Conservation (phyloP, 2,888 invertebrate species). For the Drosophila anomalata region DNA sequence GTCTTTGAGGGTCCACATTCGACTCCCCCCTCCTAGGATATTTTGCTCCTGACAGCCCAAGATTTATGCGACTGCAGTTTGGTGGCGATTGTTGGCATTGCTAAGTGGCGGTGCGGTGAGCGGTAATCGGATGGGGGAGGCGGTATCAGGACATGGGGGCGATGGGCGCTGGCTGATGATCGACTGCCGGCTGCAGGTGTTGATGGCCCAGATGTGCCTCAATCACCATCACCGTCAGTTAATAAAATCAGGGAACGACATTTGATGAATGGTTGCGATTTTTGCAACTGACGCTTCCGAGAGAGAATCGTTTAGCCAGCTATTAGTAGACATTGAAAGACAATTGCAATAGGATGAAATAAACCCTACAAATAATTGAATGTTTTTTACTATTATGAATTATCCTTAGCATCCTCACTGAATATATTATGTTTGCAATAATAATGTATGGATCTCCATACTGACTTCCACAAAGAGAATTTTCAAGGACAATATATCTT, state of each 20-base stretch:
- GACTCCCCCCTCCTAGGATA: slow-evolving; percentile 9
- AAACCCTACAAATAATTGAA: background rate
- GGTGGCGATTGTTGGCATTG: slow-evolving; percentile 21
- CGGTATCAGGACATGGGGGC: background rate
- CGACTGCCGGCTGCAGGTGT: slow-evolving; percentile 63
- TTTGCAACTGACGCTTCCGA: slow-evolving; percentile 58
- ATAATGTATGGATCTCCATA: background rate
- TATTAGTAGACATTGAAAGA: slow-evolving; percentile 49
- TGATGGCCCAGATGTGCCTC: slow-evolving; percentile 76
- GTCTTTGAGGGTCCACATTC: slow-evolving; percentile 35
- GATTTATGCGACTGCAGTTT: slow-evolving; percentile 70
- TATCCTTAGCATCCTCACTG: too few species aligned
- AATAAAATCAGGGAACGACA: slow-evolving; percentile 72
- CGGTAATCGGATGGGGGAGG: background rate
- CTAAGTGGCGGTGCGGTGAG: slow-evolving; percentile 2
- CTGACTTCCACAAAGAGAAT: background rate
- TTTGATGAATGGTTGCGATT: slow-evolving; percentile 72
- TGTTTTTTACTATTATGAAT: too few species aligned
- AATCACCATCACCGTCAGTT: slow-evolving; percentile 78
- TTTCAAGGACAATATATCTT: background rate
- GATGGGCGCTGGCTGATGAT: slow-evolving; percentile 18
- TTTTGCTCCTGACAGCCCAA: slow-evolving; percentile 71
- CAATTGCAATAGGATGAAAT: background rate
- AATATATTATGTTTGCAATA: background rate
- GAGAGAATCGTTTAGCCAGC: slow-evolving; percentile 61